These are phyloP conservation scores for Deroplatys truncata DNA, from an alignment of 2,888 invertebrate species.

Conservation along the genomic window DNA sequence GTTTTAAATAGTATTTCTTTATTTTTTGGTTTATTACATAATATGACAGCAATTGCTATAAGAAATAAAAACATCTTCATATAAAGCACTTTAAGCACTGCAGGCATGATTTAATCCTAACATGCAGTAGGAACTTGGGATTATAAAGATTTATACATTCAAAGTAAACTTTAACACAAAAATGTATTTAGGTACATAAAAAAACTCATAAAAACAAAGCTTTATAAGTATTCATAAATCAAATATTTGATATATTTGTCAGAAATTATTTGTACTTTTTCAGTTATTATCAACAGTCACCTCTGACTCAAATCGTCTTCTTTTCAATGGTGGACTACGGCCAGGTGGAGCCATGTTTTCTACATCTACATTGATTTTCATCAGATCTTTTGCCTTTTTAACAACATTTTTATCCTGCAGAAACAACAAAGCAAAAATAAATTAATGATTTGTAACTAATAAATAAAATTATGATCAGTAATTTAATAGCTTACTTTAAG, in stretches of 20 bases:
- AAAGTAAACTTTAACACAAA: not conserved
- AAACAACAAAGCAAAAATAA: not conserved
- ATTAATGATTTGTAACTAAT: no score
- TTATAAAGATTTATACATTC: not conserved
- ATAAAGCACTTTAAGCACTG: not conserved
- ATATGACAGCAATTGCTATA: no score
- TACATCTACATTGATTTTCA: not conserved
- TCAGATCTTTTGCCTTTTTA: not conserved
- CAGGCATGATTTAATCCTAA: not conserved
- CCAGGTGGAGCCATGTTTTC: not conserved
- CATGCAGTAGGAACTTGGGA: not conserved
- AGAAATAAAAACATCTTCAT: not conserved
- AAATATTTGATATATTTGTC: not conserved
- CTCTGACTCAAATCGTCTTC: not conserved
- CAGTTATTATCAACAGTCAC: not conserved
- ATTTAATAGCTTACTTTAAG: no score
- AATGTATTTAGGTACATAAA: not conserved
- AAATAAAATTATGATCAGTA: no score
- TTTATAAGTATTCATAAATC: not conserved
- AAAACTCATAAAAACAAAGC: not conserved
- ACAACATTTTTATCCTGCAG: not conserved
- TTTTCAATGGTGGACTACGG: not conserved
- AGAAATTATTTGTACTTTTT: not conserved
- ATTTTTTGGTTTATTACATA: no score
- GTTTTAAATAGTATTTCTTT: no score